Base-by-base conservation (phyloP, 2,797 vertebrate genomes). In the Rachycentron canadum region DNA sequence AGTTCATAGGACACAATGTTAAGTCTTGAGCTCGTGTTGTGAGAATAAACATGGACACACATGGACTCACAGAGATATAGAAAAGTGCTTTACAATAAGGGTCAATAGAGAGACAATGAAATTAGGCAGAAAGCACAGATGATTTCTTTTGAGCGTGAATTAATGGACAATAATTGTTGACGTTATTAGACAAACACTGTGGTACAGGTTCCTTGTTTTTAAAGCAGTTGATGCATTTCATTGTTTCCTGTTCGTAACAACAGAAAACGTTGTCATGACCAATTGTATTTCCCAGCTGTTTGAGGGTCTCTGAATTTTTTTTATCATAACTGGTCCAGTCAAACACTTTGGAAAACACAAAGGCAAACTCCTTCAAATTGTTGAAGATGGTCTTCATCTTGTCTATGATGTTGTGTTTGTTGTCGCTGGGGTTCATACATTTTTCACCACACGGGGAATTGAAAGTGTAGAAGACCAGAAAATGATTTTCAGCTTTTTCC, bases 211-310 rank as follows among this genome's bases (percentile, higher is more conserved):
- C 4, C 4, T 50, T 50, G 23, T 14, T n/a, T 12, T 2, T 25
- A n/a, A 50, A 50, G 64, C 63, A 66, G 0, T 7, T 8, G 34
- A 13, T 40, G 34, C 64, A 66, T n/a, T n/a, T 1, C 5, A 7
- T 47, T 45, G 5, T 45, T n/a, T 47, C 17, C n/a, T n/a, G 41
- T 21, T 47, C n/a, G 11, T 63, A 63, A 63, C 64, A 66, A 8
- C 47, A 32, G 34, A 40, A 66, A 28, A 66, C 26, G 4, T 53
- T 52, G 32, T 65, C 0, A 5, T 4, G 14, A 21, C 16, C 16
- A 14, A 53, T 1, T 26, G 1, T 1, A 1, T 7, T 1, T 14
- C 5, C 6, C 3, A 53, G 49, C 6, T 8, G 23, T 13, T 26
- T 7, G 26, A 65, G 21, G 9, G 63, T 30, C 13, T 21, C 17